Conservation (phyloP, 2,888 invertebrate species). For the Prenolepis imparis region DNA sequence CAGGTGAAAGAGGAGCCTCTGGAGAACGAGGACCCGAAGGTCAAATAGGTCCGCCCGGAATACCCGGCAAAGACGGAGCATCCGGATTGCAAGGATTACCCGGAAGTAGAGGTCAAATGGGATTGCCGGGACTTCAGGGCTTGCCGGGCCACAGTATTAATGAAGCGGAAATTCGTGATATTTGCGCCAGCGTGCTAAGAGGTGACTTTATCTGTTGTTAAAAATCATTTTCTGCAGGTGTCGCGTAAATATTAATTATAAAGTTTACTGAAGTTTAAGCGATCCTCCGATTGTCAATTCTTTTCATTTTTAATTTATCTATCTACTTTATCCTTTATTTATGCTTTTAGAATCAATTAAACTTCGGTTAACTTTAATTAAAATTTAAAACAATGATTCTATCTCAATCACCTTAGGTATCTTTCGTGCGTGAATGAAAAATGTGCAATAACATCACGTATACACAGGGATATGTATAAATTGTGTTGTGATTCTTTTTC, state of each 20-base stretch:
- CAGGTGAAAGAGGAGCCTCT: constrained; percentile 88
- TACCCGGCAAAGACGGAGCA: constrained; percentile 88
- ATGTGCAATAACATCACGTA: background rate
- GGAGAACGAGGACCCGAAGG: constrained; percentile 89
- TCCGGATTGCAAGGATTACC: constrained; percentile 88
- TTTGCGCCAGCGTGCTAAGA: constrained; percentile 93
- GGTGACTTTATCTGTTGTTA: constrained; percentile 87
- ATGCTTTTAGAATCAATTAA: background rate
- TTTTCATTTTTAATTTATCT: background rate
- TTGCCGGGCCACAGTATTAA: constrained; percentile 88
- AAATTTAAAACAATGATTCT: background rate
- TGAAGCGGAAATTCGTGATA: constrained; percentile 92
- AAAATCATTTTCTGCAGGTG: background rate
- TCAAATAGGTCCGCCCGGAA: constrained; percentile 88
- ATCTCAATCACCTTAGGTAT: background rate
- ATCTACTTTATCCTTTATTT: no score
- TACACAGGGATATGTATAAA: background rate
- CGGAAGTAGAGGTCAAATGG: constrained; percentile 89
- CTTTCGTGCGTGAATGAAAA: background rate
- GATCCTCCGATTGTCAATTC: background rate
- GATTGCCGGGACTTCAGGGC: constrained; percentile 89
- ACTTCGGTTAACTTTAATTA: constrained; percentile 30
- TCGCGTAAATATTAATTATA: background rate
- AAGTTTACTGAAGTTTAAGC: constrained; percentile 10
- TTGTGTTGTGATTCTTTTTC: constrained; percentile 44